A percentile compares a stretch with the other conserved stretches of the same genome.
These are phyloP conservation scores for Cheilosia impressa DNA, from an alignment of 2,888 invertebrate species.

Conservation along the genomic window DNA sequence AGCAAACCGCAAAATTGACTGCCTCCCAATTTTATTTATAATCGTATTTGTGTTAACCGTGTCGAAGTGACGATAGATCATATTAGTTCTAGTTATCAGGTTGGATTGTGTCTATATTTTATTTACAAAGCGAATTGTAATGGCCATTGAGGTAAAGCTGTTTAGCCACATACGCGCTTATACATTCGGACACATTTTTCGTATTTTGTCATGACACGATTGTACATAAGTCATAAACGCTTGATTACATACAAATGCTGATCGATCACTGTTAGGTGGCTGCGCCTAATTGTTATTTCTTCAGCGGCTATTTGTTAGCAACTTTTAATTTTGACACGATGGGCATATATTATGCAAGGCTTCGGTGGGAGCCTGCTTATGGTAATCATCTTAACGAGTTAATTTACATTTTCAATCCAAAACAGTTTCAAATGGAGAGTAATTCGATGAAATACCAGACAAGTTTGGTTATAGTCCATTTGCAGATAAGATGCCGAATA, in stretches of 20 bases:
- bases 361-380: background rate
- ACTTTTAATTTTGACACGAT: background rate
- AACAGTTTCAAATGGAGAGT: too few species aligned
- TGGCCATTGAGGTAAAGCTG: background rate
- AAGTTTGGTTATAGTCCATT: too few species aligned
- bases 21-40: constrained; percentile 27
- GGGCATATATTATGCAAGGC: background rate
- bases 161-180: too few species aligned
- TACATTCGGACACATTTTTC: too few species aligned
- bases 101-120: background rate
- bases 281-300: background rate
- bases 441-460: too few species aligned
- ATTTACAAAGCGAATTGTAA: background rate
- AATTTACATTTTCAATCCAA: background rate
- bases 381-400: background rate
- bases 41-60: background rate
- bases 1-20: constrained; percentile 24
- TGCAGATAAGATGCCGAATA: too few species aligned
- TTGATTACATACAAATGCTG: background rate
- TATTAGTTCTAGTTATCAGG: constrained; percentile 17
- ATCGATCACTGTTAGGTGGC: background rate
- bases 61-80: constrained; percentile 23
- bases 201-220: too few species aligned
- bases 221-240: background rate
- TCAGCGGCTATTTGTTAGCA: background rate